These are phyloP conservation scores for Chydorus sphaericus DNA, from an alignment of 2,888 invertebrate species.

Conservation along the genomic window DNA sequence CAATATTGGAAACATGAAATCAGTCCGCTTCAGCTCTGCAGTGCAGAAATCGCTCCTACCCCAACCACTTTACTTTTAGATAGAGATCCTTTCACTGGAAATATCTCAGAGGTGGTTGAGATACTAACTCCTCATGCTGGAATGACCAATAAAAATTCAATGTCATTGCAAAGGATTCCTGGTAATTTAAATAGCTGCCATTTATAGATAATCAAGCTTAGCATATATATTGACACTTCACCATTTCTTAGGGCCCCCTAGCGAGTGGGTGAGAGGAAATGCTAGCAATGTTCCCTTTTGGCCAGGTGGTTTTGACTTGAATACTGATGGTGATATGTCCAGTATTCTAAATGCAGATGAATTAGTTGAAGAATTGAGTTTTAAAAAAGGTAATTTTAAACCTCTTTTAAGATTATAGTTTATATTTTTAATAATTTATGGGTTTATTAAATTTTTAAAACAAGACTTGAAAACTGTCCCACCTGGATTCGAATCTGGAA, in stretches of 20 bases:
- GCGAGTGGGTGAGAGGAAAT: constrained; percentile 55
- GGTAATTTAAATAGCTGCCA: constrained; percentile 12
- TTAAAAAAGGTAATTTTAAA: constrained; percentile 26
- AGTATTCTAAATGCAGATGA: constrained; percentile 26
- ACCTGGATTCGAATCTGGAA: constrained; percentile 44
- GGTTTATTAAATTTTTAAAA: constrained; percentile 1
- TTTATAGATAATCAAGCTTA: neutral
- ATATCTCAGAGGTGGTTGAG: constrained; percentile 53
- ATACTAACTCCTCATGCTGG: constrained; percentile 41
- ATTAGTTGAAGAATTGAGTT: constrained; percentile 23
- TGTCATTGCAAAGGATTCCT: constrained; percentile 65
- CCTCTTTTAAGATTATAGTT: no score
- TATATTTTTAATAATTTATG: no score
- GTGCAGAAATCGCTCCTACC: constrained; percentile 36
- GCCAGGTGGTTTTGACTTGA: constrained; percentile 48
- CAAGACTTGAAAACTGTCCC: constrained; percentile 43
- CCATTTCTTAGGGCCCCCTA: constrained; percentile 38
- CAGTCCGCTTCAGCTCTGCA: constrained; percentile 36
- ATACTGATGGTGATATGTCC: constrained; percentile 19
- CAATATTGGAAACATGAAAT: constrained; percentile 45
- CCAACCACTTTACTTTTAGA: constrained; percentile 41
- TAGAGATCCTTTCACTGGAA: constrained; percentile 58
- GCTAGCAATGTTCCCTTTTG: constrained; percentile 71
- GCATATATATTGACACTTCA: neutral
- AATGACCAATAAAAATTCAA: constrained; percentile 52